phyloP scores from a whole-genome alignment of 2,797 vertebrate genomes.

The Selene dorsalis region DNA sequence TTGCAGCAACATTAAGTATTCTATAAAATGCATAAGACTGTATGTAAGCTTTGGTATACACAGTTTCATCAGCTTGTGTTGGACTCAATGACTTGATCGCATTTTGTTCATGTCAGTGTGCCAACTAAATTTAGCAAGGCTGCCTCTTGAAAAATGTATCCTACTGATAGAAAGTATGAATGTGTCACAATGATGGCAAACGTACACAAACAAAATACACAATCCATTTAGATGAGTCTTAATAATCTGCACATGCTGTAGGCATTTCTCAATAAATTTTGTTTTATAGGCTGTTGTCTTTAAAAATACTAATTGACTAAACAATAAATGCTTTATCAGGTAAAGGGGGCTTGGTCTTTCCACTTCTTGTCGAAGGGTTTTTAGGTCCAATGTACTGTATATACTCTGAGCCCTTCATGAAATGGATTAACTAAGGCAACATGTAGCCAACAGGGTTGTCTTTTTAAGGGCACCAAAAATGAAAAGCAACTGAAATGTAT shows the following conservation, averaged over 20 bases:
- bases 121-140: constrained; percentile 63
- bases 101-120: constrained; percentile 69
- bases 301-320: constrained; percentile 67
- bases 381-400: constrained; percentile 71
- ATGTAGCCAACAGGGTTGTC: constrained; percentile 54
- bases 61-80: constrained; percentile 72
- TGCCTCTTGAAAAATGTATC: constrained; percentile 51
- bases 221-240: constrained; percentile 63
- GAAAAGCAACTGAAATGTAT: constrained; percentile 49
- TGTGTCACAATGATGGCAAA: constrained; percentile 61
- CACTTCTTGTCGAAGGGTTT: constrained; percentile 66
- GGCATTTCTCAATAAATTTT: constrained; percentile 52
- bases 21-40: constrained; percentile 86
- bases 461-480: constrained; percentile 51
- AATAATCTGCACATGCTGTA: constrained; percentile 75
- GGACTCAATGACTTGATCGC: constrained; percentile 55
- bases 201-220: constrained; percentile 63
- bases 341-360: constrained; percentile 68
- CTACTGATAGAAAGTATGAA: constrained; percentile 43
- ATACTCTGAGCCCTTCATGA: constrained; percentile 76
- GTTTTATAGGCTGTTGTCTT: constrained; percentile 49
- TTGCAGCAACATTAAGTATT: constrained; percentile 78
- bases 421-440: constrained; percentile 82
- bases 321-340: constrained; percentile 75
- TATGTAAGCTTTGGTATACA: constrained; percentile 91